These are phyloP conservation scores for Corythoichthys haematopterus DNA, from an alignment of 2,113 vertebrate species.

Conservation along the genomic window DNA sequence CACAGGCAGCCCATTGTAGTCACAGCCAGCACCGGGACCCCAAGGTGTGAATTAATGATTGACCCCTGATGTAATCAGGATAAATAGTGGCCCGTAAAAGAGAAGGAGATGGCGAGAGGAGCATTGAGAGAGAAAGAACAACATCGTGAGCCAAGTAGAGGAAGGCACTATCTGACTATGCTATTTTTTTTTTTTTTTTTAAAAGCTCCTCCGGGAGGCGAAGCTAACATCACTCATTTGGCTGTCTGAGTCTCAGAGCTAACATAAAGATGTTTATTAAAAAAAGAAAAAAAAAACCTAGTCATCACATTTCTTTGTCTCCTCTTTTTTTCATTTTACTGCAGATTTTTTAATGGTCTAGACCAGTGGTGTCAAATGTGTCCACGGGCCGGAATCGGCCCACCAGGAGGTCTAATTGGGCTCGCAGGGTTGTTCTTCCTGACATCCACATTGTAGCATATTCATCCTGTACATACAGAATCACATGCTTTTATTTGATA, in stretches of 20 bases:
- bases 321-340: constrained; percentile 37
- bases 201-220: constrained; percentile 60
- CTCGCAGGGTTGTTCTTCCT: too few species aligned
- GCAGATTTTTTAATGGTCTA: constrained; percentile 41
- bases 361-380: neutral
- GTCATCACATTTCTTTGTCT: constrained; percentile 45
- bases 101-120: constrained; percentile 64
- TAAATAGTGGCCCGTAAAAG: constrained; percentile 76
- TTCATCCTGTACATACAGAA: too few species aligned
- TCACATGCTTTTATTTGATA: too few species aligned
- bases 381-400: too few species aligned
- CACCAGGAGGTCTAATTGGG: too few species aligned
- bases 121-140: constrained; percentile 61
- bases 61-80: constrained; percentile 79
- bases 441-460: too few species aligned
- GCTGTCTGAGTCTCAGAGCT: constrained; percentile 50
- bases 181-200: constrained; percentile 41
- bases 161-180: constrained; percentile 67
- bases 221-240: constrained; percentile 57
- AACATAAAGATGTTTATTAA: constrained; percentile 53
- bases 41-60: constrained; percentile 83
- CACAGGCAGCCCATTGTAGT: constrained; percentile 78
- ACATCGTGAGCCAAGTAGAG: constrained; percentile 58
- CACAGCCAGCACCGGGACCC: constrained; percentile 65
- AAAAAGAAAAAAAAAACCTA: constrained; percentile 41